phyloP scores from a whole-genome alignment of 2,888 invertebrate genomes.

The Lydus trimaculatus region DNA sequence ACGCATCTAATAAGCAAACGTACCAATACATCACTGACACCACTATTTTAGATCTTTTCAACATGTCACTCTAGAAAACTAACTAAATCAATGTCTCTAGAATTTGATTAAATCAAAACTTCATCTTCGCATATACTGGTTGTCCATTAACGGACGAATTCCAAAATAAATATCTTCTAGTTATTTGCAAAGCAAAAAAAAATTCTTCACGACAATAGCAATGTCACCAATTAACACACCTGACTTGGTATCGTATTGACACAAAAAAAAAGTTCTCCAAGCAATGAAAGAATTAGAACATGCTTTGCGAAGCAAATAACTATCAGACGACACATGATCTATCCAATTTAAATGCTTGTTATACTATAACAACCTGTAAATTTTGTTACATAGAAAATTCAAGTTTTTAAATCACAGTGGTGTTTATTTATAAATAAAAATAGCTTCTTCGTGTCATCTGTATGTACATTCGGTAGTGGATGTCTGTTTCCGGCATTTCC shows the following conservation, averaged over 20 bases:
- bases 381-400: no score
- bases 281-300: background rate
- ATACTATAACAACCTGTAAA: no score
- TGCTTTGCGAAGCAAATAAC: background rate
- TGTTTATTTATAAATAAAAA: background rate
- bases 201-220: no score
- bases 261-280: no score
- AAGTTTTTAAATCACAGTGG: background rate
- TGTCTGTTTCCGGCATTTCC: no score
- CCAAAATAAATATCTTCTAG: no score
- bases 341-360: background rate
- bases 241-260: no score
- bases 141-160: background rate
- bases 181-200: no score
- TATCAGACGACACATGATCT: background rate
- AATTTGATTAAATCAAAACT: background rate
- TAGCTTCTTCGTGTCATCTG: no score
- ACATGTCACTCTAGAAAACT: conserved; percentile 12
- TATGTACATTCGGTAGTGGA: no score
- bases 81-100: no score
- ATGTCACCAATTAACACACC: no score
- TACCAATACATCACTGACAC: conserved; percentile 16
- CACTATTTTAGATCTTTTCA: conserved; percentile 12
- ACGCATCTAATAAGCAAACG: conserved; percentile 26
- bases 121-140: background rate